Evolutionary conservation across 1,140 invertebrate genomes (phyloP).

Genomic region (Ditylenchus dipsaci): DNA sequence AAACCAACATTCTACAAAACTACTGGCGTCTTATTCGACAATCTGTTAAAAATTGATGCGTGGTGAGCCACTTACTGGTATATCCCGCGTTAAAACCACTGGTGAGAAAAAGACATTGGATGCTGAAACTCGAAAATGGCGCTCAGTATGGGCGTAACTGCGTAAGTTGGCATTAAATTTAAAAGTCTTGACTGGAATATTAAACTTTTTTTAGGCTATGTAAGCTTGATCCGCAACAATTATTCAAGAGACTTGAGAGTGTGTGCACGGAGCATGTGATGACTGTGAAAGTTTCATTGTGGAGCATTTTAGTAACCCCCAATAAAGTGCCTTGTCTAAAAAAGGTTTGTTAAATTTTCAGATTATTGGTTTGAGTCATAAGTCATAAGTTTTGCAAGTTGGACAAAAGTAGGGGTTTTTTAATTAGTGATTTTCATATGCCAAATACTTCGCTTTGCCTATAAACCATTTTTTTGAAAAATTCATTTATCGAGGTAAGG

Average conservation of each 20-base stretch:
- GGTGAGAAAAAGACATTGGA: background rate
- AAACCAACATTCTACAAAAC: background rate
- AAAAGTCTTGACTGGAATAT: background rate
- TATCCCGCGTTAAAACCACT: too few relatives aligned
- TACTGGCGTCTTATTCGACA: background rate
- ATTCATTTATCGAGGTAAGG: too few relatives aligned
- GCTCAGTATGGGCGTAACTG: background rate
- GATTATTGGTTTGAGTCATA: background rate
- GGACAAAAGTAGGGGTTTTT: too few relatives aligned
- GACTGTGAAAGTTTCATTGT: slow-evolving; percentile 1
- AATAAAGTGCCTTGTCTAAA: slow-evolving; percentile 10
- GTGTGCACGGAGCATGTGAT: slow-evolving; percentile 6
- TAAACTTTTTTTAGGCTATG: slow-evolving; percentile 1
- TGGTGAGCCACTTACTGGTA: background rate
- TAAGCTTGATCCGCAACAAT: slow-evolving; percentile 4
- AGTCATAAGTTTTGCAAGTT: too few relatives aligned
- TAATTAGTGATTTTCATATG: too few relatives aligned
- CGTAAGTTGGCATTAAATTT: background rate
- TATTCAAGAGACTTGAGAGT: slow-evolving; percentile 3
- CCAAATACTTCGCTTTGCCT: too few relatives aligned
- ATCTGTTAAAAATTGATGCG: background rate
- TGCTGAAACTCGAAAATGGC: background rate
- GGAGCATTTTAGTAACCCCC: background rate
- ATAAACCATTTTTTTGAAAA: too few relatives aligned
- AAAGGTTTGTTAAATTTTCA: slow-evolving; percentile 1